Conservation (phyloP, 2,797 vertebrate genomes). For the Parauchenoglanis ngamensis region DNA sequence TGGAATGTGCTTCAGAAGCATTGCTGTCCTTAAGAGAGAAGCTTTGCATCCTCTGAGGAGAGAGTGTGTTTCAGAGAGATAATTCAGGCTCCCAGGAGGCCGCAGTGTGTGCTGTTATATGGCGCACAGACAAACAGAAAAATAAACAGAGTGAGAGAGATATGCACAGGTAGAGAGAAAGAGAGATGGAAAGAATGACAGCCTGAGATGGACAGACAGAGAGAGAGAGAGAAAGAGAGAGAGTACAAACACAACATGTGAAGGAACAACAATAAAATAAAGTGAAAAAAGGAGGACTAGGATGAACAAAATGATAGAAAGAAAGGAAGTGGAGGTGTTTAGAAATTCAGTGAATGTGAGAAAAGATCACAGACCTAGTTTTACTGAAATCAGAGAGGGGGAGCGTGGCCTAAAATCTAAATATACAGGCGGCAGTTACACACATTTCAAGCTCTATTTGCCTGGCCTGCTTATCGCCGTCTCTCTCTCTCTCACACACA, state of each 20-base stretch:
- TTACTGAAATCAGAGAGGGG: constrained; percentile 16
- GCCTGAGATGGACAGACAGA: not conserved
- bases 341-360: not conserved
- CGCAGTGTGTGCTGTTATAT: constrained; percentile 2
- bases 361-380: not conserved
- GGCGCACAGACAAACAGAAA: not conserved
- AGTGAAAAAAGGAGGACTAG: constrained; percentile 24
- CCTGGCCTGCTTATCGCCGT: constrained; percentile 29
- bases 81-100: constrained; percentile 42
- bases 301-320: not conserved
- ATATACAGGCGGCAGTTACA: constrained; percentile 36
- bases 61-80: constrained; percentile 41
- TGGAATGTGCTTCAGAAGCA: constrained; percentile 11
- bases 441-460: constrained; percentile 49
- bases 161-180: not conserved
- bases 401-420: constrained; percentile 48
- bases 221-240: not conserved
- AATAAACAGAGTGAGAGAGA: constrained; percentile 1
- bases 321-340: not conserved
- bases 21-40: not conserved
- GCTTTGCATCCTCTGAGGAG: not conserved
- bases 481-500: not conserved
- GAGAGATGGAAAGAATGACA: not conserved
- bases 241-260: not conserved
- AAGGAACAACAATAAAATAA: not conserved